Conservation (phyloP, 2,888 invertebrate species). For the Deroplatys truncata region DNA sequence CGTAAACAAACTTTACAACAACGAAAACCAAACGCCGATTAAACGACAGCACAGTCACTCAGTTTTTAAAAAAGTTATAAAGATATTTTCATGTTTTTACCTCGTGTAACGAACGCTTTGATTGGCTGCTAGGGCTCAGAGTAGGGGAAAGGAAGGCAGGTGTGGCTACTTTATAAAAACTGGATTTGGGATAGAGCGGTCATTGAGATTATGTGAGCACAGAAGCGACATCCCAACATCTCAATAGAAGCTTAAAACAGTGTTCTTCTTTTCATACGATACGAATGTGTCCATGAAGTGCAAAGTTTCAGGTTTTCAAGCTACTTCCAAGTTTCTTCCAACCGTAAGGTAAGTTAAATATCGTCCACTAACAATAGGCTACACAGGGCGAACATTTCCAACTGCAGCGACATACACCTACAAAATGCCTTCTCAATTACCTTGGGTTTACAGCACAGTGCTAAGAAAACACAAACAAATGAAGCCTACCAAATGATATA, state of each 20-base stretch:
- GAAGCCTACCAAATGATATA: too few species aligned
- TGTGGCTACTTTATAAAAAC: background rate
- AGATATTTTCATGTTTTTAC: background rate
- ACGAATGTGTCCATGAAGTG: slow-evolving; percentile 47
- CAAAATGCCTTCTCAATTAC: too few species aligned
- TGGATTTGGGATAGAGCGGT: background rate
- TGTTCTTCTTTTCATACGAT: background rate
- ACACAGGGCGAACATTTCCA: too few species aligned
- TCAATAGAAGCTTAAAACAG: background rate
- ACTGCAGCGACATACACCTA: too few species aligned
- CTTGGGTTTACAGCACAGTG: too few species aligned
- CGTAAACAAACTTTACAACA: too few species aligned
- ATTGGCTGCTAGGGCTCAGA: background rate
- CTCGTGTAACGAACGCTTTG: background rate
- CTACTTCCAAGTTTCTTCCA: slow-evolving; percentile 43
- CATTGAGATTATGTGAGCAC: background rate
- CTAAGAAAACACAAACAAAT: too few species aligned
- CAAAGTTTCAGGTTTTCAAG: slow-evolving; percentile 41
- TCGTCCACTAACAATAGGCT: too few species aligned
- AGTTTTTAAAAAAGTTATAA: background rate
- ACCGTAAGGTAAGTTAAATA: slow-evolving; percentile 41
- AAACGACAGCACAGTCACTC: background rate
- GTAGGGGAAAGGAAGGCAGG: background rate
- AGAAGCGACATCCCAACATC: background rate
- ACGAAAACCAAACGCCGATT: background rate